Evolutionary conservation across 2,113 vertebrate genomes (phyloP).

Genomic region (Atractosteus spatula): DNA sequence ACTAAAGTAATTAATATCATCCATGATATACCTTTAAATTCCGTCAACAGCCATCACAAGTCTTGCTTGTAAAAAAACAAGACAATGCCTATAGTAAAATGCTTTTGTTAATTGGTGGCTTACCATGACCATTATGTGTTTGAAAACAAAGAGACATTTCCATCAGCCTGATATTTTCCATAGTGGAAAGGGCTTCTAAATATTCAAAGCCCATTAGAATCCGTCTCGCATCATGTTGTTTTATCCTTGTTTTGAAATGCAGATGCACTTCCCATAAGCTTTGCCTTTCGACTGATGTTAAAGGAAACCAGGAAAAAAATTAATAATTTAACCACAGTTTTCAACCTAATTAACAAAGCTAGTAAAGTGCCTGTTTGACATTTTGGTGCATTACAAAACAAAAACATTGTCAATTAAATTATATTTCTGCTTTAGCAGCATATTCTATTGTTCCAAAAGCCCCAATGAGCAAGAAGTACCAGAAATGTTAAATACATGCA

Average conservation of each 20-base stretch:
- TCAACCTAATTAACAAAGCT: slow-evolving; percentile 50
- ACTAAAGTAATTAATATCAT: slow-evolving; percentile 3
- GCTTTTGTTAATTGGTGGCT: slow-evolving; percentile 63
- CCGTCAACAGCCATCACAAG: slow-evolving; percentile 12
- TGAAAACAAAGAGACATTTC: slow-evolving; percentile 49
- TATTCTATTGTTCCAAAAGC: background rate
- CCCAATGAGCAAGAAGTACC: background rate
- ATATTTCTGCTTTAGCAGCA: slow-evolving; percentile 2
- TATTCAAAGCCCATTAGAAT: slow-evolving; percentile 59
- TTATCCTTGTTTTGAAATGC: slow-evolving; percentile 60
- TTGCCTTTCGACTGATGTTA: slow-evolving; percentile 54
- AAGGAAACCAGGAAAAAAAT: slow-evolving; percentile 41
- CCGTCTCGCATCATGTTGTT: slow-evolving; percentile 49
- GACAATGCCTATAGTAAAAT: slow-evolving; percentile 60
- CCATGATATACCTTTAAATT: background rate
- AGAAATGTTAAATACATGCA: too few species aligned
- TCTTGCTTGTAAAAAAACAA: slow-evolving; percentile 32
- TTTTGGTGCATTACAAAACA: slow-evolving; percentile 24
- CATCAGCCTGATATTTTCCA: slow-evolving; percentile 5
- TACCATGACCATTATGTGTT: slow-evolving; percentile 48
- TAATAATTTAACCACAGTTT: slow-evolving; percentile 51
- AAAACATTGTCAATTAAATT: slow-evolving; percentile 8
- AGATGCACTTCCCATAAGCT: slow-evolving; percentile 50
- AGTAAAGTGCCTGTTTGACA: slow-evolving; percentile 44
- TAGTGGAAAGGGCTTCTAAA: slow-evolving; percentile 32